Percentiles rank a stretch among this genome's conserved stretches.
phyloP scores from a whole-genome alignment of 2,797 vertebrate genomes.

The Cyclopterus lumpus region DNA sequence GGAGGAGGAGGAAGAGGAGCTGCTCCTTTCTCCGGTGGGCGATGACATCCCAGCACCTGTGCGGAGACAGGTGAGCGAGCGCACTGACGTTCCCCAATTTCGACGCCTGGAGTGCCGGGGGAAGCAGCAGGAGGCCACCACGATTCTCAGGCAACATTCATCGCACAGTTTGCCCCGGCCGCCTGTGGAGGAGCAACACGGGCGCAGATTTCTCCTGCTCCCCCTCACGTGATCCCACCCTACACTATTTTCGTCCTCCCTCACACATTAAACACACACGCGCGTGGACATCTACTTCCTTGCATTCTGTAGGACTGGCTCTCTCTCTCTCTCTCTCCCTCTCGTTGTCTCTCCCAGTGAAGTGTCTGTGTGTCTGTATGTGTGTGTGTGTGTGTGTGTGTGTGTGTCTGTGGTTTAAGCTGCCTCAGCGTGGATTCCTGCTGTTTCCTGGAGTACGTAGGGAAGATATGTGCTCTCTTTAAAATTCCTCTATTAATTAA shows the following conservation, averaged over 20 bases:
- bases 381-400: too few species aligned
- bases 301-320: background rate
- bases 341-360: background rate
- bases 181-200: conserved; percentile 24
- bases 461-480: conserved; percentile 65
- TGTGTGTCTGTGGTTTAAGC: conserved; percentile 59
- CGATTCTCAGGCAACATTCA: conserved; percentile 74
- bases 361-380: too few species aligned
- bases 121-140: conserved; percentile 70
- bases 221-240: background rate
- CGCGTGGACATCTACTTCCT: conserved; percentile 1
- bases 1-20: conserved; percentile 47
- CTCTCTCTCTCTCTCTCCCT: background rate
- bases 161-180: conserved; percentile 57
- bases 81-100: conserved; percentile 73
- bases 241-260: background rate
- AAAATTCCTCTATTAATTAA: conserved; percentile 77
- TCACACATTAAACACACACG: background rate
- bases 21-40: conserved; percentile 46
- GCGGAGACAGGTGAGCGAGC: conserved; percentile 77
- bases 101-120: conserved; percentile 56
- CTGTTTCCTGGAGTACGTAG: conserved; percentile 62
- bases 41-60: conserved; percentile 73
- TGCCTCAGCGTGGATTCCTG: conserved; percentile 72
- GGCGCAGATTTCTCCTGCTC: background rate